Percentiles rank a stretch among this genome's conserved stretches.
Conservation (phyloP, 2,797 vertebrate species). For the Taeniopygia guttata region DNA sequence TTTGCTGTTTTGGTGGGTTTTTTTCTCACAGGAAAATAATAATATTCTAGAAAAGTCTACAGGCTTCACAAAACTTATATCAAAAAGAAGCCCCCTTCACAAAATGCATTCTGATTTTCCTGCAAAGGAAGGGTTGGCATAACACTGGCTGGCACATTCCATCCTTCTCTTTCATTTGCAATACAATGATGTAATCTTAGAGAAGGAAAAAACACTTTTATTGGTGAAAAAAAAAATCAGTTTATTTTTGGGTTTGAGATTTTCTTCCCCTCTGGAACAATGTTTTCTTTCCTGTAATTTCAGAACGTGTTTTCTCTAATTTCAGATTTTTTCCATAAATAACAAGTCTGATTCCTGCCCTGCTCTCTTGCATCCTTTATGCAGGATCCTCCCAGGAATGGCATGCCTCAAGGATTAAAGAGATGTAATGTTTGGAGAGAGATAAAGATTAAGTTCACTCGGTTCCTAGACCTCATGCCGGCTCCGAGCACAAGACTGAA, state of each 20-base stretch:
- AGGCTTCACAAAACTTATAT: not conserved
- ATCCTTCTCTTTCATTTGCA: not conserved
- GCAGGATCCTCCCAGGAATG: constrained; percentile 48
- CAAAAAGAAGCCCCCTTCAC: not conserved
- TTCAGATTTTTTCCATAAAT: constrained; percentile 47
- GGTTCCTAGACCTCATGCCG: constrained; percentile 41
- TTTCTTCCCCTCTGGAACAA: constrained; percentile 24
- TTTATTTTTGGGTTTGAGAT: constrained; percentile 8
- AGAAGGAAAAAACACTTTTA: not conserved
- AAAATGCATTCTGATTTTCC: not conserved
- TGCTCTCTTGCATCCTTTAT: constrained; percentile 23
- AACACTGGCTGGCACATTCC: not conserved
- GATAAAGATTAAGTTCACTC: constrained; percentile 58
- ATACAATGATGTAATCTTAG: not conserved
- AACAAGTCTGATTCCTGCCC: constrained; percentile 12
- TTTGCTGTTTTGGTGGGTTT: not conserved
- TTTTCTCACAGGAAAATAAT: fast-evolving
- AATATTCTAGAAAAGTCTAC: not conserved
- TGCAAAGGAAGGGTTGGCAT: not conserved
- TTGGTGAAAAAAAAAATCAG: not conserved
- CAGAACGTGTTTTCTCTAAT: not conserved
- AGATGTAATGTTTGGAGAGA: constrained; percentile 56
- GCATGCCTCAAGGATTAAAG: constrained; percentile 59
- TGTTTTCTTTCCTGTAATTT: constrained; percentile 55
- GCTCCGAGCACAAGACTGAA: constrained; percentile 20